phyloP scores from a whole-genome alignment of 2,888 invertebrate genomes.

The Crocallis elinguaria region DNA sequence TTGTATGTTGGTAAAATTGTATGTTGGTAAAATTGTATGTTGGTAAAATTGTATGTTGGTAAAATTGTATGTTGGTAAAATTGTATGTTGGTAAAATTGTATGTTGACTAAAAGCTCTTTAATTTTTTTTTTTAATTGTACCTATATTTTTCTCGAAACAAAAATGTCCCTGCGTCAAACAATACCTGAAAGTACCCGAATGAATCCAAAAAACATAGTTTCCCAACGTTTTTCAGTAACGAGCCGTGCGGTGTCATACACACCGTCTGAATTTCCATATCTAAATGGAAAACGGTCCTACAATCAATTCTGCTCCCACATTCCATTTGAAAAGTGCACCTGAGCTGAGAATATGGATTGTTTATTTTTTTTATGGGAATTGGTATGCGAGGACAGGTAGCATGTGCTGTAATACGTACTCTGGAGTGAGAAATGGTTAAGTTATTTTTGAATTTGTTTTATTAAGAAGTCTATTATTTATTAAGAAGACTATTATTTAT shows the following conservation, averaged over 20 bases:
- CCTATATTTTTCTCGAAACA: no score
- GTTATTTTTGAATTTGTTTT: no score
- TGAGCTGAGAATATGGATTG: constrained; percentile 68
- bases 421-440: background rate
- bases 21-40: no score
- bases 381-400: constrained; percentile 50
- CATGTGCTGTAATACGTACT: constrained; percentile 19
- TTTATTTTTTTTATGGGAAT: constrained; percentile 63
- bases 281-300: constrained; percentile 81
- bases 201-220: constrained; percentile 34
- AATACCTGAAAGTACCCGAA: constrained; percentile 6
- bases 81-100: no score
- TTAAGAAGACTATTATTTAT: no score
- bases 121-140: no score
- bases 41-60: no score
- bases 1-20: no score
- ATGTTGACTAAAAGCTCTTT: no score
- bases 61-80: no score
- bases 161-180: background rate
- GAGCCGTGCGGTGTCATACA: constrained; percentile 64
- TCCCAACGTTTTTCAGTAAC: constrained; percentile 61
- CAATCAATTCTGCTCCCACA: constrained; percentile 79
- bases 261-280: constrained; percentile 77
- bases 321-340: constrained; percentile 80
- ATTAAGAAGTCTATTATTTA: no score